Evolutionary conservation across 1,140 invertebrate species (phyloP), one percentile per base, ranked within the genome.

Genomic region (Cherax destructor): DNA sequence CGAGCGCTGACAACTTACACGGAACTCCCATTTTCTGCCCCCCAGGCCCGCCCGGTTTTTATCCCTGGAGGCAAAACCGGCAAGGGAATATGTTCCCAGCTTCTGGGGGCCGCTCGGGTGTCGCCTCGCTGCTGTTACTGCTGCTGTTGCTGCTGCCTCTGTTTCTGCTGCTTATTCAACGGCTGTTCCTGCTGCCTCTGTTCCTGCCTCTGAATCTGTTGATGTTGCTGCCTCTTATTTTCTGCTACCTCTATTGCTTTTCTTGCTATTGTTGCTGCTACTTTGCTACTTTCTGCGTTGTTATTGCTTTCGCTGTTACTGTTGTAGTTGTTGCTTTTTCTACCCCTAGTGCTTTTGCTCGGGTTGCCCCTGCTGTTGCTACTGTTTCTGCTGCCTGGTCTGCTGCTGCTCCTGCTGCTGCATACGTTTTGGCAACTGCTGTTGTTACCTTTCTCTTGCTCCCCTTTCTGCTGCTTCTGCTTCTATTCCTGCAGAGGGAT

Each of bases 21-120:
- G 91, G 76, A 92, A 92, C 91, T 92, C 91, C 91, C 91, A 92
- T 92, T 92, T 92, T 92, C 91, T 92, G 91, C 85, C 91, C 91
- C 91, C 91, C 56, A 92, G 91, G 91, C 85, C 41, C 85, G 86
- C 79, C 72, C 65, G 78, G 85, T 92, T 92, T 92, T 92, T 92
- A 92, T 92, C 91, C 91, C 91, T 84, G 16, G 91, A 87, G 91
- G 86, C 91, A 88, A 88, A 92, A 90, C 88, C 88, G 81, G 88
- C 88, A 65, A 84, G 88, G 88, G 88, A 90, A 90, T 90, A 90
- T 90, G 88, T 90, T 90, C 88, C 65, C 72, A 78, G 88, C 81
- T 83, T 84, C 88, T 76, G 80, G 69, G 81, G 88, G 88, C 69
- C 79, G 87, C 49, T 81, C 24, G 87, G 78, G 87, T 83, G 81